These are phyloP conservation scores for Macrotus californicus DNA, from an alignment of 2,113 vertebrate species.

Conservation along the genomic window DNA sequence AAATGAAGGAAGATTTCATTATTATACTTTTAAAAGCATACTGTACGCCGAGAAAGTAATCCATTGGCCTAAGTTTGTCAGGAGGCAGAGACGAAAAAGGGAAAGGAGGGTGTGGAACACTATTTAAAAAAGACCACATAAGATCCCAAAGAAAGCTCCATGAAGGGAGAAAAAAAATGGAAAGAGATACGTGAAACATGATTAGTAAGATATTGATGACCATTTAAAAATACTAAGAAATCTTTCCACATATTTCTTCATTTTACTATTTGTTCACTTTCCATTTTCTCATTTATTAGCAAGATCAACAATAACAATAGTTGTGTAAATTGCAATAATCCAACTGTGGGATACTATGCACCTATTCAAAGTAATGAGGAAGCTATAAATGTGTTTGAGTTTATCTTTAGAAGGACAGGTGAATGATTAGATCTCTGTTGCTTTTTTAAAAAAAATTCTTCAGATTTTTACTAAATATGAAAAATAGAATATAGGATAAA, in stretches of 20 bases:
- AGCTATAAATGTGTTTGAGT: background rate
- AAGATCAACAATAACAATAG: background rate
- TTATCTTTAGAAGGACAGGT: background rate
- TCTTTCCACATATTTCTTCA: background rate
- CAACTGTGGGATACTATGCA: background rate
- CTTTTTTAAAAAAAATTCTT: background rate
- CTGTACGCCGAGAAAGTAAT: background rate
- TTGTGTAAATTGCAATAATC: background rate
- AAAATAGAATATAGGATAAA: background rate
- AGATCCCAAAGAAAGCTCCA: background rate
- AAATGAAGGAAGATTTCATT: background rate
- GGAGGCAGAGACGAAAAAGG: background rate
- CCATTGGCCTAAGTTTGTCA: background rate
- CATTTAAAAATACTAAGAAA: background rate
- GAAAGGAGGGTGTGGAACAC: background rate
- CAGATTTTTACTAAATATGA: background rate
- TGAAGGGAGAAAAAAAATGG: background rate
- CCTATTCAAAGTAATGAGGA: background rate
- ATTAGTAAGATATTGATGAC: background rate
- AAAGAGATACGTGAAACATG: background rate
- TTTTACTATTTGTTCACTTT: background rate
- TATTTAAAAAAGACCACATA: background rate
- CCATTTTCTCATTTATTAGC: background rate
- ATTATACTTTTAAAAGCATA: background rate
- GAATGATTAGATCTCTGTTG: background rate